A percentile compares a stretch with the other conserved stretches of the same genome.
These are phyloP conservation scores for Triops cancriformis DNA, from an alignment of 1,140 invertebrate genomes.

Conservation along the genomic window DNA sequence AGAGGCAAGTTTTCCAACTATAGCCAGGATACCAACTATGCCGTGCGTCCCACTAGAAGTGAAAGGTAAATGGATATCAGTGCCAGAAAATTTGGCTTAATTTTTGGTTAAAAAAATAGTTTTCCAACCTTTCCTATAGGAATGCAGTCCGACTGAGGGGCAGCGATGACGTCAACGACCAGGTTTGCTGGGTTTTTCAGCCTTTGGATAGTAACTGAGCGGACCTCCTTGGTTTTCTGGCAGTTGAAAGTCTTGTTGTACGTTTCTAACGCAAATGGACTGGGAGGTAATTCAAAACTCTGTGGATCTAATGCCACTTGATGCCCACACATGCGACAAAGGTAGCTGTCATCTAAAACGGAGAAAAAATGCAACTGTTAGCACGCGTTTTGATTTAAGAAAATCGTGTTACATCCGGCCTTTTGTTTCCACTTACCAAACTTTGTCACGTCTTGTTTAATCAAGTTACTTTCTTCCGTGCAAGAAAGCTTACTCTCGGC, in stretches of 20 bases:
- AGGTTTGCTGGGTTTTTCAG: conserved; percentile 21
- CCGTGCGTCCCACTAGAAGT: conserved; percentile 35
- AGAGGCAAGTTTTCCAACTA: conserved; percentile 42
- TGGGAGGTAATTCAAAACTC: background rate
- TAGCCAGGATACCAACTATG: conserved; percentile 43
- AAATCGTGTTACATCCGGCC: no score
- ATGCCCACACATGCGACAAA: conserved; percentile 26
- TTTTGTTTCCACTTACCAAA: background rate
- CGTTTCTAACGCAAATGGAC: conserved; percentile 19
- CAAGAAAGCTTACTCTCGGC: background rate
- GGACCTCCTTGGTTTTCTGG: background rate
- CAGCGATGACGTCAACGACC: conserved; percentile 19
- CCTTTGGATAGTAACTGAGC: conserved; percentile 20
- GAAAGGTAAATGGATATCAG: background rate
- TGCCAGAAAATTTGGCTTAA: background rate
- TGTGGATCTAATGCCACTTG: conserved; percentile 6
- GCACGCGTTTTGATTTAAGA: no score
- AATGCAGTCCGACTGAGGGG: conserved; percentile 22
- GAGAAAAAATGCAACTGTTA: background rate
- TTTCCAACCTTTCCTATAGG: conserved; percentile 20
- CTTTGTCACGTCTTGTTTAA: background rate
- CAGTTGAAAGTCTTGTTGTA: conserved; percentile 21
- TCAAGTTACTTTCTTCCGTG: background rate
- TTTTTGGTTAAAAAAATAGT: no score
- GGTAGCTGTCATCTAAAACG: conserved; percentile 10